A percentile compares a stretch with the other conserved stretches of the same genome.
These are phyloP conservation scores for Mystacides longicornis DNA, from an alignment of 2,888 invertebrate species.

Conservation along the genomic window DNA sequence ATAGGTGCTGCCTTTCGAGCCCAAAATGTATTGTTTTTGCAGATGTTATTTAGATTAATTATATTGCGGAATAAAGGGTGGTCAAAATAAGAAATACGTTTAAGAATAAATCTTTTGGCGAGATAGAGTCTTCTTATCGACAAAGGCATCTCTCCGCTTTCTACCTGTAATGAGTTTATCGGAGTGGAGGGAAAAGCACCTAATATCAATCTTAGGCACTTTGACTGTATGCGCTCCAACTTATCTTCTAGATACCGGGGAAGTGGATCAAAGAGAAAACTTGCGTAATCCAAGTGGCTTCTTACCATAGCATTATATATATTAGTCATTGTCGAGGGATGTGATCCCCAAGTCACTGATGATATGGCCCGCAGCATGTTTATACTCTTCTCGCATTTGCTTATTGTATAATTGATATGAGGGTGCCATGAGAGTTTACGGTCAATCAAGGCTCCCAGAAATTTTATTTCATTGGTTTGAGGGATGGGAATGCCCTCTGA, in stretches of 20 bases:
- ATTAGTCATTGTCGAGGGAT: background rate
- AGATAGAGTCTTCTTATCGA: background rate
- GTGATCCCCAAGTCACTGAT: background rate
- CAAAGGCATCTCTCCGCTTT: slow-evolving; percentile 1
- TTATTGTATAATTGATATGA: background rate
- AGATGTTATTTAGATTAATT: background rate
- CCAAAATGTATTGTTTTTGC: background rate
- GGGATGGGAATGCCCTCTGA: background rate
- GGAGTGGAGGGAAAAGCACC: background rate
- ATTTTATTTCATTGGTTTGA: background rate
- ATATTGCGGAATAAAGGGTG: background rate
- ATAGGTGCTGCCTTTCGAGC: no score
- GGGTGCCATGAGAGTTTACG: background rate
- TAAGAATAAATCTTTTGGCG: background rate
- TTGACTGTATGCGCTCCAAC: background rate
- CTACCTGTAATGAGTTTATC: background rate
- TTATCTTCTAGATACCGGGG: background rate
- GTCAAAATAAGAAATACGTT: background rate
- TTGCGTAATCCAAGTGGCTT: background rate
- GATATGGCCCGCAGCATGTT: background rate
- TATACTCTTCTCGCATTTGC: background rate
- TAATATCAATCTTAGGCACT: background rate
- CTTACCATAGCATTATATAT: background rate
- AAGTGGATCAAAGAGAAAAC: background rate
- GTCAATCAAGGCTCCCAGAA: background rate